phyloP scores from a whole-genome alignment of 2,888 invertebrate genomes.

The Psylliodes chrysocephalus region DNA sequence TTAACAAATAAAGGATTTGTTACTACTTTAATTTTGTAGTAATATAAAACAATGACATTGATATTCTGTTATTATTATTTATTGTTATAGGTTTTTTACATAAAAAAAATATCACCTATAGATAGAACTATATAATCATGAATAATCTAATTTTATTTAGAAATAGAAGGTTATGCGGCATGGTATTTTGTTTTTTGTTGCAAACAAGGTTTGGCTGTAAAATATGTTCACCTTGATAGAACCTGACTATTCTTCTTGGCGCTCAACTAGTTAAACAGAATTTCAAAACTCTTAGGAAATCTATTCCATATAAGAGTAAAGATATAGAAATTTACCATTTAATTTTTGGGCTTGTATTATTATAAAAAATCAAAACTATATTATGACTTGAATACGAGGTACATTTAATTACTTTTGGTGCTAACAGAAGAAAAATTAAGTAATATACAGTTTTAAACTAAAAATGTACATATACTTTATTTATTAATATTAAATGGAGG shows the following conservation, averaged over 20 bases:
- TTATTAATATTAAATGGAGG: no score
- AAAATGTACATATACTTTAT: no score
- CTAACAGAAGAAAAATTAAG: no score
- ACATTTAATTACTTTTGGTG: no score
- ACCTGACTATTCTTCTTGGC: conserved; percentile 33
- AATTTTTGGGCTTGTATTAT: no score
- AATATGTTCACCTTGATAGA: conserved; percentile 36
- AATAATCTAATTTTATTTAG: conserved; percentile 39
- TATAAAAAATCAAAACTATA: no score
- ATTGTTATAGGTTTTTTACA: not conserved
- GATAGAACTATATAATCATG: conserved; percentile 28
- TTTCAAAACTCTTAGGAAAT: conserved; percentile 12
- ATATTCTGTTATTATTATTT: not conserved
- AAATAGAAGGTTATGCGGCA: conserved; percentile 37
- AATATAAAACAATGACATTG: no score
- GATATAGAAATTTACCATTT: not conserved
- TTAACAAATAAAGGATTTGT: no score
- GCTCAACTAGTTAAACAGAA: conserved; percentile 13
- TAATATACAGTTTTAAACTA: no score
- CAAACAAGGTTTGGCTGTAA: conserved; percentile 37
- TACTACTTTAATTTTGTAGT: no score
- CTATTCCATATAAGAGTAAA: conserved; percentile 2
- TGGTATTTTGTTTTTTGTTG: conserved; percentile 37
- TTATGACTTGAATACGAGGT: no score
- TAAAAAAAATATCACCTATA: not conserved